phyloP scores from a whole-genome alignment of 1,140 invertebrate species.

The Andricus grossulariae region DNA sequence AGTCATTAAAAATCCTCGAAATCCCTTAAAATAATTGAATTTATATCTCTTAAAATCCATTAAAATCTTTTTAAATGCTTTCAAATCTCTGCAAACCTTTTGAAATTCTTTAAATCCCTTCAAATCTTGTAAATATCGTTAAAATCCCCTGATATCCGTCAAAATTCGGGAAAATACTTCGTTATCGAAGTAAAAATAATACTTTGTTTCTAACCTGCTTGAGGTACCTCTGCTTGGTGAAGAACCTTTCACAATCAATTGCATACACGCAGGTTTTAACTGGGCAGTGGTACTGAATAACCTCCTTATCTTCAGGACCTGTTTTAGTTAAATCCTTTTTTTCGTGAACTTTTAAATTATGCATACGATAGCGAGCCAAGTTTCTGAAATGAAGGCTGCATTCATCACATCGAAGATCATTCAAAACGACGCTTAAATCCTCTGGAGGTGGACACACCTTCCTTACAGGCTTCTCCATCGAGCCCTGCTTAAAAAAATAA shows the following conservation, averaged over 20 bases:
- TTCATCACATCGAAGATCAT: conserved; percentile 68
- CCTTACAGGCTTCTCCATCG: conserved; percentile 49
- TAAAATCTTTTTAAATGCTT: too few relatives aligned
- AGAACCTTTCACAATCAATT: conserved; percentile 63
- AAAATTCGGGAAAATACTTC: too few relatives aligned
- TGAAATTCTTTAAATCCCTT: too few relatives aligned
- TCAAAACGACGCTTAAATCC: conserved; percentile 68
- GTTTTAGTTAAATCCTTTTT: conserved; percentile 63
- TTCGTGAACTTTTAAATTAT: conserved; percentile 71
- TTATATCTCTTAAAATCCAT: too few relatives aligned
- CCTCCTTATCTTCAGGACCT: conserved; percentile 58
- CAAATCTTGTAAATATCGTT: too few relatives aligned
- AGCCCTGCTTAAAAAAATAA: not conserved
- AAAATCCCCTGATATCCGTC: too few relatives aligned
- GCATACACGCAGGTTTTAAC: conserved; percentile 69
- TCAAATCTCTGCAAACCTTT: too few relatives aligned
- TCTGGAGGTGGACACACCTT: conserved; percentile 67
- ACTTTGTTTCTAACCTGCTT: conserved; percentile 68
- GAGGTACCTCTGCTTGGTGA: conserved; percentile 71
- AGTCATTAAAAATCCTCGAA: too few relatives aligned
- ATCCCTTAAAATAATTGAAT: too few relatives aligned
- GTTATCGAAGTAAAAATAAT: not conserved
- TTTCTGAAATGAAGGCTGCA: conserved; percentile 69
- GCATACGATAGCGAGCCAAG: conserved; percentile 66
- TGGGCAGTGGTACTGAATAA: conserved; percentile 71